Evolutionary conservation across 2,888 invertebrate species (phyloP).

Genomic region (Luffia ferchaultella): DNA sequence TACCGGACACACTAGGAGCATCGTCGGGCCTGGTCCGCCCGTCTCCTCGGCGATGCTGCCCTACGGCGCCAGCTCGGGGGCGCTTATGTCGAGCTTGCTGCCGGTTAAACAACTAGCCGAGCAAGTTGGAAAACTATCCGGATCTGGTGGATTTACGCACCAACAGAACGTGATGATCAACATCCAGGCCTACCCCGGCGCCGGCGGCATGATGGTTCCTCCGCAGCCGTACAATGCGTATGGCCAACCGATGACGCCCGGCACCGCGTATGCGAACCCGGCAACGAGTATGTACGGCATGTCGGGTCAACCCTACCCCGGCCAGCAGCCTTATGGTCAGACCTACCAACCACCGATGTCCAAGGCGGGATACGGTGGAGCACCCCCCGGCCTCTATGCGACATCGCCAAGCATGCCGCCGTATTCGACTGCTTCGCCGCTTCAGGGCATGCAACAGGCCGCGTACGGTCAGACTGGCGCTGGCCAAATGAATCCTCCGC

Average conservation of each 20-base stretch:
- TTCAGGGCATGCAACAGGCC: slow-evolving; percentile 54
- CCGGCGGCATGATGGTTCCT: slow-evolving; percentile 51
- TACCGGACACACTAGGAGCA: slow-evolving; percentile 62
- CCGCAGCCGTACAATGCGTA: slow-evolving; percentile 51
- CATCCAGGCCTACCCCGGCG: slow-evolving; percentile 69
- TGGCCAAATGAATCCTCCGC: slow-evolving; percentile 21
- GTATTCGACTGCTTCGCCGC: slow-evolving; percentile 39
- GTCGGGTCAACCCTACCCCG: slow-evolving; percentile 37
- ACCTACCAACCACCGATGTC: background rate
- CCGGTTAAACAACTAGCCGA: slow-evolving; percentile 56
- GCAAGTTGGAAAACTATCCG: slow-evolving; percentile 52
- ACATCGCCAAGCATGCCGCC: slow-evolving; percentile 18
- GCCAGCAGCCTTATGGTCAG: slow-evolving; percentile 27
- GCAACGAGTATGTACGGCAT: slow-evolving; percentile 44
- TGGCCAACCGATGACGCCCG: slow-evolving; percentile 47
- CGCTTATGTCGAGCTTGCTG: slow-evolving; percentile 43
- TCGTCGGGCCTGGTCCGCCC: slow-evolving; percentile 25
- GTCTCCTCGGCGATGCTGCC: slow-evolving; percentile 23
- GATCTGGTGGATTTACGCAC: slow-evolving; percentile 50
- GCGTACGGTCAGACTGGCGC: slow-evolving; percentile 44
- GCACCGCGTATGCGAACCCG: slow-evolving; percentile 24
- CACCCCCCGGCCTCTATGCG: slow-evolving; percentile 18
- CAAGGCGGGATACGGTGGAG: slow-evolving; percentile 19
- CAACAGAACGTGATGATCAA: slow-evolving; percentile 73
- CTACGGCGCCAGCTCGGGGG: slow-evolving; percentile 37